phyloP scores from a whole-genome alignment of 2,888 invertebrate genomes.

The Harpalus rubripes region DNA sequence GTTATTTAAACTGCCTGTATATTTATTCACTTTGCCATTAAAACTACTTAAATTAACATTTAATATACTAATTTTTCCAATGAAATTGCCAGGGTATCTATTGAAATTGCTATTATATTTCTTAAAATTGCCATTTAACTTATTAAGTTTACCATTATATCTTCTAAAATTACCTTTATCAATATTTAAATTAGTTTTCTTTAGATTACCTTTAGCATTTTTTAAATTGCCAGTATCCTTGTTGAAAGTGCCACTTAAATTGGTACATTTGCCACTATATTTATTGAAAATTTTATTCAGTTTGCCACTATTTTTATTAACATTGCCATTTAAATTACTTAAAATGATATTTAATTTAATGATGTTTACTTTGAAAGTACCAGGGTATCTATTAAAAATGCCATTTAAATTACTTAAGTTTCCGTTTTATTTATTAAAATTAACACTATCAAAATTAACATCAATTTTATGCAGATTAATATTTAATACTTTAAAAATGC shows the following conservation, averaged over 20 bases:
- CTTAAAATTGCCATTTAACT: background rate
- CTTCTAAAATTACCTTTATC: background rate
- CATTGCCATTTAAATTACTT: slow-evolving; percentile 20
- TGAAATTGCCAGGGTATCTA: slow-evolving; percentile 7
- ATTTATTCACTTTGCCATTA: background rate
- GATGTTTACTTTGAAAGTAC: background rate
- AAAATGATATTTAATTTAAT: slow-evolving; percentile 5
- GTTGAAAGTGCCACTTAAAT: slow-evolving; percentile 6
- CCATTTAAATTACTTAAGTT: background rate
- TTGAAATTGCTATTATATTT: background rate
- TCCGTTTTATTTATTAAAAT: background rate
- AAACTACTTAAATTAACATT: slow-evolving; percentile 16
- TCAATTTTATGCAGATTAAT: too few relatives aligned
- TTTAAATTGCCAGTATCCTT: background rate
- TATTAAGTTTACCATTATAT: background rate
- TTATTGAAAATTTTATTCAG: background rate
- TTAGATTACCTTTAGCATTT: background rate
- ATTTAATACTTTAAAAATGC: too few relatives aligned
- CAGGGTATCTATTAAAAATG: background rate
- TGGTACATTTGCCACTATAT: background rate
- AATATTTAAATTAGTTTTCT: too few relatives aligned
- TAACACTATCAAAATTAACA: background rate
- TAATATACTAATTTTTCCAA: background rate
- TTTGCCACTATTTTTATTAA: background rate
- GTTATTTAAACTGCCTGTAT: background rate